phyloP scores from a whole-genome alignment of 2,888 invertebrate species.

The Eumacrocentrus americanus region DNA sequence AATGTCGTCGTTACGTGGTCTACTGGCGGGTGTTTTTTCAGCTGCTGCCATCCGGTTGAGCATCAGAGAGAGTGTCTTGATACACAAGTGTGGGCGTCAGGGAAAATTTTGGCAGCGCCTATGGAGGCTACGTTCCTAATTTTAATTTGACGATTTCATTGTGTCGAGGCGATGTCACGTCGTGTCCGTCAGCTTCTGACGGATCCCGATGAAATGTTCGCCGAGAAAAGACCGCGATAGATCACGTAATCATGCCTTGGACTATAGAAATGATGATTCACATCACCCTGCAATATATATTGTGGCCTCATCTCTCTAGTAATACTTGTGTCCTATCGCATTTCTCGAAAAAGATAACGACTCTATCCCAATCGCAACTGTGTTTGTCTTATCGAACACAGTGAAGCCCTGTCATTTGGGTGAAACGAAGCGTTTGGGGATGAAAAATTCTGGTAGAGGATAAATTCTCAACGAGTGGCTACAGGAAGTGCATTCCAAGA shows the following conservation, averaged over 20 bases:
- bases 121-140: conserved; percentile 32
- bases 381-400: neutral
- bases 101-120: conserved; percentile 31
- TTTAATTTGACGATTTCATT: conserved; percentile 43
- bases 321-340: neutral
- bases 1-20: conserved; percentile 6
- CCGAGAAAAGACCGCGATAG: conserved; percentile 16
- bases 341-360: no score
- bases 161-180: conserved; percentile 32
- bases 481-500: conserved; percentile 35
- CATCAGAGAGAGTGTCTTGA: conserved; percentile 19
- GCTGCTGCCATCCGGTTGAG: conserved; percentile 32
- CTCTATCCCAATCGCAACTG: no score
- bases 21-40: conserved; percentile 28
- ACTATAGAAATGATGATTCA: neutral
- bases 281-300: neutral
- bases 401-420: neutral
- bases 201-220: conserved; percentile 28
- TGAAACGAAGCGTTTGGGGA: neutral
- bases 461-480: neutral
- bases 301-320: no score
- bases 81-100: conserved; percentile 29
- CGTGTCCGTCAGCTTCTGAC: conserved; percentile 31
- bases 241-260: conserved; percentile 25
- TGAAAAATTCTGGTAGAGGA: neutral